Evolutionary conservation across 53 echinoderm and acorn worm species (phyloP).

Genomic region (Holothuria scabra): DNA sequence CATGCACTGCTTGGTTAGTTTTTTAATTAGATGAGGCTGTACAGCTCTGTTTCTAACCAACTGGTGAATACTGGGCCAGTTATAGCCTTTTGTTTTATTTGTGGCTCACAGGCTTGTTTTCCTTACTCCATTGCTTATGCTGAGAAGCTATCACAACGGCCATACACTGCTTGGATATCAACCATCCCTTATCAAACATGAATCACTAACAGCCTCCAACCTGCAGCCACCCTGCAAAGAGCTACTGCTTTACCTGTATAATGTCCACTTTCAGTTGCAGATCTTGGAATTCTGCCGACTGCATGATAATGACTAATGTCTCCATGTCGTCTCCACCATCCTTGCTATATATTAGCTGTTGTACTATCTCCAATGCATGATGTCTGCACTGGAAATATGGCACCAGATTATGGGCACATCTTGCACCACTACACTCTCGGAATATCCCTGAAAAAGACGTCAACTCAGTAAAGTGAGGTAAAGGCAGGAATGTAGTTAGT

Average conservation of each 20-base stretch:
- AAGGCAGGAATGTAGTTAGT: too few species aligned
- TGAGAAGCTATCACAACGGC: too few species aligned
- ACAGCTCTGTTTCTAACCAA: too few species aligned
- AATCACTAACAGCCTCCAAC: background rate
- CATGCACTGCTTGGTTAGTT: too few species aligned
- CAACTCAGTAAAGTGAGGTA: too few species aligned
- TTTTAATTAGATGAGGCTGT: too few species aligned
- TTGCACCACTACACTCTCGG: constrained; percentile 89
- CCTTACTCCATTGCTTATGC: too few species aligned
- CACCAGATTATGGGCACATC: constrained; percentile 90
- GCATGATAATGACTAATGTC: constrained; percentile 86
- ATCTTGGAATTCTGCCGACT: constrained; percentile 76
- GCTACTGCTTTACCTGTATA: constrained; percentile 61
- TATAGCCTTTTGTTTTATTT: too few species aligned
- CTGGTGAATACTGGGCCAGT: too few species aligned
- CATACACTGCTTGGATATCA: too few species aligned
- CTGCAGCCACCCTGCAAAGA: background rate
- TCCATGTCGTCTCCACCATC: constrained; percentile 96
- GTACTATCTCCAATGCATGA: constrained; percentile 84
- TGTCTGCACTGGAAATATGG: constrained; percentile 92
- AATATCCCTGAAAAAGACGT: constrained; percentile 66
- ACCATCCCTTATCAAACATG: background rate
- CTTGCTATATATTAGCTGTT: constrained; percentile 76
- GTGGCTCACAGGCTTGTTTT: too few species aligned
- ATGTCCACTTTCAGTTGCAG: constrained; percentile 85